Percentiles rank a stretch among this genome's conserved stretches.
Evolutionary conservation across 1,140 invertebrate genomes (phyloP).

Genomic region (Phortica variegata): DNA sequence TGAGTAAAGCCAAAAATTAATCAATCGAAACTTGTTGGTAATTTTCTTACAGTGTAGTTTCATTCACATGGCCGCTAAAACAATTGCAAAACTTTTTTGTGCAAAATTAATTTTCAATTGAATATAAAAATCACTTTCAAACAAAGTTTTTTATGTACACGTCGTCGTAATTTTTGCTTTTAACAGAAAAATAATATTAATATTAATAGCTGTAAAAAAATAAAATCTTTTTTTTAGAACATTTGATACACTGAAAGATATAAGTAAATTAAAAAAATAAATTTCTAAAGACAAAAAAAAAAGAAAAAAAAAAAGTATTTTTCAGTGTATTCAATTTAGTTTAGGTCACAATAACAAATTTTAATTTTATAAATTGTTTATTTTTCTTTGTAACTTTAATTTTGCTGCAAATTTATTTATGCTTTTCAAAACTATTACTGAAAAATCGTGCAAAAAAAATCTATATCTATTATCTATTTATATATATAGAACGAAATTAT

Average conservation of each 20-base stretch:
- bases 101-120: conserved; percentile 15
- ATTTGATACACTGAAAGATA: too few species aligned
- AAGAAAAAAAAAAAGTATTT: too few species aligned
- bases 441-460: too few species aligned
- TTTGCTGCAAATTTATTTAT: too few species aligned
- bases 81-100: too few species aligned
- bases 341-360: conserved; percentile 27
- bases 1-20: conserved; percentile 16
- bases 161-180: conserved; percentile 45
- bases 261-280: not conserved
- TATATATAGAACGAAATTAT: conserved; percentile 56
- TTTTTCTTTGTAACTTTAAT: too few species aligned
- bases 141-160: conserved; percentile 54
- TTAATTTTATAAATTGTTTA: not conserved
- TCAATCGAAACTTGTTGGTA: conserved; percentile 15
- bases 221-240: not conserved
- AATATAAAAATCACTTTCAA: conserved; percentile 23
- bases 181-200: conserved; percentile 9
- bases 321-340: conserved; percentile 9
- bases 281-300: not conserved
- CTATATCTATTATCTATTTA: conserved; percentile 26
- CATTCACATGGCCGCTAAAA: too few species aligned
- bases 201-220: conserved; percentile 29
- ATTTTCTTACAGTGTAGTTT: conserved; percentile 1
- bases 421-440: too few species aligned